These are phyloP conservation scores for Drosophila paucipuncta DNA, from an alignment of 2,888 invertebrate species.

Conservation along the genomic window DNA sequence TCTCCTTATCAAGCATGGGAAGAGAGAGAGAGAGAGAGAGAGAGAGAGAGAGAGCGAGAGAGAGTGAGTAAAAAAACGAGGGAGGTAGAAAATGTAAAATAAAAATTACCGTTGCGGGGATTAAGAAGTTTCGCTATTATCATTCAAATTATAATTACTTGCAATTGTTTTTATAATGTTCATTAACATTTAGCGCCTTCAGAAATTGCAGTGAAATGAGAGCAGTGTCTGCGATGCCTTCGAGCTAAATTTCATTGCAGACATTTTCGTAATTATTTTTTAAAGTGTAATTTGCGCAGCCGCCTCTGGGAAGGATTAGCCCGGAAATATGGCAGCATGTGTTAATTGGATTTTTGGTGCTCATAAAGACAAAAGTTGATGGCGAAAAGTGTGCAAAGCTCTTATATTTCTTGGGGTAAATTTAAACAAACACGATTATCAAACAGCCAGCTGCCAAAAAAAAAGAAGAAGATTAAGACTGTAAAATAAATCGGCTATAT, in stretches of 20 bases:
- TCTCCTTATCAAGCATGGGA: conserved; percentile 43
- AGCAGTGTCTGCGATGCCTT: conserved; percentile 49
- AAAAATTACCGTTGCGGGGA: conserved; percentile 80
- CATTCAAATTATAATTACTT: conserved; percentile 82
- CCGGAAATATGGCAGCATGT: conserved; percentile 69
- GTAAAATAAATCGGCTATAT: background rate
- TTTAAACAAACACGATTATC: background rate
- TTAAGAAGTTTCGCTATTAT: conserved; percentile 81
- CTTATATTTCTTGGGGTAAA: background rate
- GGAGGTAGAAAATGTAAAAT: conserved; percentile 35
- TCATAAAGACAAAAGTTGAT: conserved; percentile 61
- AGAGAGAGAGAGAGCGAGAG: background rate
- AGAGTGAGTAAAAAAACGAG: conserved; percentile 2
- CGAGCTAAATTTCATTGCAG: conserved; percentile 62
- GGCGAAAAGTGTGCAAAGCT: conserved; percentile 14
- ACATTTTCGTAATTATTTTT: conserved; percentile 79
- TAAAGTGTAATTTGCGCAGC: conserved; percentile 74
- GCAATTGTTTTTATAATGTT: conserved; percentile 81
- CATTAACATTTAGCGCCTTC: conserved; percentile 80
- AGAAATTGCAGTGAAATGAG: conserved; percentile 64
- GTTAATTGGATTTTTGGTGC: conserved; percentile 72
- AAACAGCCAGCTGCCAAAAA: background rate
- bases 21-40: background rate
- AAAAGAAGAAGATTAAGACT: background rate
- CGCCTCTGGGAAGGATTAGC: conserved; percentile 70